phyloP scores from a whole-genome alignment of 2,888 invertebrate species.

The Halictus quadricinctus region DNA sequence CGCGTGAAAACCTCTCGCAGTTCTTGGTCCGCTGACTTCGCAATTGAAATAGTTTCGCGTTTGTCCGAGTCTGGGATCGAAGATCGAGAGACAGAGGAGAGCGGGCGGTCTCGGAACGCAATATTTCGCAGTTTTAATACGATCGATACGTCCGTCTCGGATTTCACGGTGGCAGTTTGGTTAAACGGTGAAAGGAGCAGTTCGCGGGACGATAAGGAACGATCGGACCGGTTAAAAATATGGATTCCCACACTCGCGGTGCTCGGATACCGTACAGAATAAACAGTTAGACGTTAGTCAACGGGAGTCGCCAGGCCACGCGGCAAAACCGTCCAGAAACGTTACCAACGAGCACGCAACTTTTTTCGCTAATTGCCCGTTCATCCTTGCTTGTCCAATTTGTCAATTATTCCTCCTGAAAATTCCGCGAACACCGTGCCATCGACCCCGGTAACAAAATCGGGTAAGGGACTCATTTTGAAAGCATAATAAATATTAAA shows the following conservation, averaged over 20 bases:
- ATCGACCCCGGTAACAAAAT: background rate
- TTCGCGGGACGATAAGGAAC: slow-evolving; percentile 59
- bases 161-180: slow-evolving; percentile 52
- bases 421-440: background rate
- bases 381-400: background rate
- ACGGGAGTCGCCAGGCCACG: slow-evolving; percentile 34
- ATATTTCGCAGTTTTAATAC: background rate
- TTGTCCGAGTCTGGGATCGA: background rate
- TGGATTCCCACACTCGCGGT: slow-evolving; percentile 72
- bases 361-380: slow-evolving; percentile 31
- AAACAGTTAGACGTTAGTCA: slow-evolving; percentile 72
- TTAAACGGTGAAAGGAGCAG: slow-evolving; percentile 60
- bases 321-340: slow-evolving; percentile 37
- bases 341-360: slow-evolving; percentile 17
- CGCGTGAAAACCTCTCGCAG: background rate
- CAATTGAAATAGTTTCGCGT: background rate
- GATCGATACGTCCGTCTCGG: slow-evolving; percentile 17
- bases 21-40: background rate
- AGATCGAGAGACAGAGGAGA: background rate
- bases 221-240: slow-evolving; percentile 76
- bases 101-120: background rate
- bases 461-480: too few species aligned
- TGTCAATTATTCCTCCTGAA: background rate
- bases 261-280: slow-evolving; percentile 73
- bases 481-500: too few species aligned